A percentile compares a stretch with the other conserved stretches of the same genome.
These are phyloP conservation scores for Penaeus vannamei DNA, from an alignment of 1,140 invertebrate species.

Conservation along the genomic window DNA sequence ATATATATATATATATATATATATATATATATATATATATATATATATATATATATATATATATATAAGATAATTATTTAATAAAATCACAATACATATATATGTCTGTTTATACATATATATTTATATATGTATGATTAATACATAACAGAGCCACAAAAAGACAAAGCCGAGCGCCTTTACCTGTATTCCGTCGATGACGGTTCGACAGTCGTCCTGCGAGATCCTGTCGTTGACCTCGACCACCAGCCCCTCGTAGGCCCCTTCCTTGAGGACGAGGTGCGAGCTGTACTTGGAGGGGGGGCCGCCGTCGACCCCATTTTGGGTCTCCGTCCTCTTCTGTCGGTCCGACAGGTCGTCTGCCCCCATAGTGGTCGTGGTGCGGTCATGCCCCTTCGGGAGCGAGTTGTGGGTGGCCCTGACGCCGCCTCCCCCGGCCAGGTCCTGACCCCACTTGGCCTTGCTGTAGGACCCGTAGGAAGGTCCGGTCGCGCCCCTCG, in stretches of 20 bases:
- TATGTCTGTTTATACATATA: neutral
- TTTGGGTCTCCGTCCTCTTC: conserved; percentile 43
- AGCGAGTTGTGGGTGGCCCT: conserved; percentile 41
- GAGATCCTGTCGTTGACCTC: conserved; percentile 42
- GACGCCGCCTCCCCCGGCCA: neutral
- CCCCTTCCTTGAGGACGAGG: conserved; percentile 40
- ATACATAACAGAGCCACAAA: too few relatives aligned
- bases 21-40: neutral
- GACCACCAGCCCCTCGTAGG: conserved; percentile 53
- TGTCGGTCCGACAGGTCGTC: conserved; percentile 42
- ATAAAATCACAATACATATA: too few relatives aligned
- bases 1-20: conserved; percentile 19
- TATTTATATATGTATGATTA: conserved; percentile 1
- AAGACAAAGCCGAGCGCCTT: neutral
- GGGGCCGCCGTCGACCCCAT: neutral
- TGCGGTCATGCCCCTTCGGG: neutral
- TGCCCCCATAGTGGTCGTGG: neutral
- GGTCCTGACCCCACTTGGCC: conserved; percentile 40
- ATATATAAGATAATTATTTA: too few relatives aligned
- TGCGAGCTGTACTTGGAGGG: conserved; percentile 28
- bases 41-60: neutral
- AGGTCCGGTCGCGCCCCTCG: conserved; percentile 21
- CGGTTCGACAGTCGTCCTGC: conserved; percentile 45
- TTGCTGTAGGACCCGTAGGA: conserved; percentile 14
- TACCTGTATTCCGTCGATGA: conserved; percentile 54